These are phyloP conservation scores for Semnornis frantzii DNA, from an alignment of 2,113 vertebrate genomes.

Conservation along the genomic window DNA sequence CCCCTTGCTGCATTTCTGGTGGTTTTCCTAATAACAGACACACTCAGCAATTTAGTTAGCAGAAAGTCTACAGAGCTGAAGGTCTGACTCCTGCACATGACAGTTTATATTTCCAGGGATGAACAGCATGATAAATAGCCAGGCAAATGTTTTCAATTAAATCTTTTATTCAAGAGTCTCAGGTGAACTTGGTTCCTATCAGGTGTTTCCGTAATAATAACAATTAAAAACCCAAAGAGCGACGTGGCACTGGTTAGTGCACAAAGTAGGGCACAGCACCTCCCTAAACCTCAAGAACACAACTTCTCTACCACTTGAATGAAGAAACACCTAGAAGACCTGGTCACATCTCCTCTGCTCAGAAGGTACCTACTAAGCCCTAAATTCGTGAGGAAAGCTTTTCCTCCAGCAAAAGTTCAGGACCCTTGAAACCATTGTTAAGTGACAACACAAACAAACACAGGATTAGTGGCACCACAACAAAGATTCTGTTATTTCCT, in stretches of 20 bases:
- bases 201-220: constrained; percentile 26
- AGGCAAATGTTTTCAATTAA: constrained; percentile 49
- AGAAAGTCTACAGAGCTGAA: constrained; percentile 19
- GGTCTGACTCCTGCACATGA: constrained; percentile 39
- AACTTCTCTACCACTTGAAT: not conserved
- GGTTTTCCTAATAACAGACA: constrained; percentile 36
- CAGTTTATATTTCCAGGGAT: constrained; percentile 33
- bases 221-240: not conserved
- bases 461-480: not conserved
- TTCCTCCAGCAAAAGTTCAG: not conserved
- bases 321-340: not conserved
- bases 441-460: not conserved
- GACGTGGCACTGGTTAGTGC: not conserved
- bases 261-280: not conserved
- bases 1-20: constrained; percentile 6
- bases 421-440: not conserved
- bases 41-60: constrained; percentile 55
- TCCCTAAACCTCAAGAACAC: not conserved
- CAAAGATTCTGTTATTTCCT: not conserved
- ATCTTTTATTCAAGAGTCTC: constrained; percentile 46
- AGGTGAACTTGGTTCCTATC: not conserved
- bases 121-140: constrained; percentile 49
- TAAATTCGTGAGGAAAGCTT: not conserved
- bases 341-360: not conserved
- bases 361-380: not conserved